Evolutionary conservation across 2,797 vertebrate genomes (phyloP), one percentile per base, ranked within the genome.

Genomic region (Syncerus caffer): DNA sequence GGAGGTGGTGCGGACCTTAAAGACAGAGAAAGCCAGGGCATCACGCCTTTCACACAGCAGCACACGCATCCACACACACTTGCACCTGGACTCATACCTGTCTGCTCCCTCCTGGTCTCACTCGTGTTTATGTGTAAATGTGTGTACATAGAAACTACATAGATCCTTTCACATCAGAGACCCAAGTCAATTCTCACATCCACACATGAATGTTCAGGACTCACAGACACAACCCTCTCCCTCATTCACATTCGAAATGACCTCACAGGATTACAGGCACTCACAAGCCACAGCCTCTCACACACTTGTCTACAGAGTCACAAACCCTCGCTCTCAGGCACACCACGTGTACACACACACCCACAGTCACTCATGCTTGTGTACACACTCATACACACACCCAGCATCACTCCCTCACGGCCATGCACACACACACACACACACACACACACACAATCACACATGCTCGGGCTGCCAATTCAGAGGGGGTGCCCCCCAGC

Each of bases 1-100:
- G 45, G 42, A 53, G 21, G 67, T 0, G 8, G 4, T 16, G 84
- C 1, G 2, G 7, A 25, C 38, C 50, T 17, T n/a, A 9, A 34
- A n/a, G 50, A 12, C 5, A 6, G 45, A 31, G 23, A 29, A 83
- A 83, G n/a, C 80, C 74, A 4, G 51, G 51, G 51, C 4, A 23
- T 14, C 50, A 23, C 0, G 19, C 31, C 19, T 0, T 60, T 79
- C n/a, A 10, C 17, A 14, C 29, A 4, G 12, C 19, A 9, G 19
- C 14, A 4, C 58, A 11, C 89, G 6, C 6, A 1, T 0, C 12
- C 4, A 3, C 58, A 16, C 47, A 9, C 13, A 1, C 1, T 19
- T 1, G 21, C 15, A 23, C n/a, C 5, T 11, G 6, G 5, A 31
- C 60, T 4, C 47, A 17, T 15, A 6, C 42, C 67, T 13, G 3